These are phyloP conservation scores for Pelecanus crispus DNA, from an alignment of 2,113 vertebrate species.

Conservation along the genomic window DNA sequence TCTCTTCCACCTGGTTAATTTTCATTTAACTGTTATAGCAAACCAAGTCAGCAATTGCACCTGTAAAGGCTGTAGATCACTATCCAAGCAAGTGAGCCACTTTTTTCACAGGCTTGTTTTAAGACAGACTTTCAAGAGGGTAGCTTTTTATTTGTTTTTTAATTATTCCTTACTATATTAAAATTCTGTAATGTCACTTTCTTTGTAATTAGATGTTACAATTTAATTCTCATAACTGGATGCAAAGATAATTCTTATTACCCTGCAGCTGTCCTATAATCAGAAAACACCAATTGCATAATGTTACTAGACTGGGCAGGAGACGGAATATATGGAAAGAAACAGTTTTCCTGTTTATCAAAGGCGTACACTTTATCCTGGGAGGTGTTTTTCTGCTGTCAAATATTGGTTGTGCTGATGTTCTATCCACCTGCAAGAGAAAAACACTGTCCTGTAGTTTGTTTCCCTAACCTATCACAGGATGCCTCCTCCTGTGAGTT, in stretches of 20 bases:
- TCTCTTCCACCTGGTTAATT: neutral
- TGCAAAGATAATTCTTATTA: neutral
- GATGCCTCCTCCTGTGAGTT: neutral
- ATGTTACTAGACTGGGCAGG: neutral
- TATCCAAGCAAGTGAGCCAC: neutral
- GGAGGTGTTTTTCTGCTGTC: neutral
- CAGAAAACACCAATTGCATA: neutral
- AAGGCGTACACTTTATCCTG: neutral
- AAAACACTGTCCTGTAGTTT: neutral
- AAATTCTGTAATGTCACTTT: neutral
- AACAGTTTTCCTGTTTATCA: neutral
- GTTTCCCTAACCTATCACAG: neutral
- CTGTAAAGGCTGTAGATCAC: neutral
- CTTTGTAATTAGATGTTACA: neutral
- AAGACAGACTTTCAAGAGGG: neutral
- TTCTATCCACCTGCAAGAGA: neutral
- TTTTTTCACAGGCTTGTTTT: neutral
- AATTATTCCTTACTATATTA: neutral
- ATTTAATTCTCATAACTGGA: neutral
- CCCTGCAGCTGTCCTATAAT: neutral
- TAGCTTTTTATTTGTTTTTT: neutral
- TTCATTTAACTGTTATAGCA: neutral
- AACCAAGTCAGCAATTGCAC: neutral
- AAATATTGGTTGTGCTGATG: neutral
- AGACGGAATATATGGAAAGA: neutral